phyloP scores from a whole-genome alignment of 2,888 invertebrate species.

The Polylopha cassiicola region DNA sequence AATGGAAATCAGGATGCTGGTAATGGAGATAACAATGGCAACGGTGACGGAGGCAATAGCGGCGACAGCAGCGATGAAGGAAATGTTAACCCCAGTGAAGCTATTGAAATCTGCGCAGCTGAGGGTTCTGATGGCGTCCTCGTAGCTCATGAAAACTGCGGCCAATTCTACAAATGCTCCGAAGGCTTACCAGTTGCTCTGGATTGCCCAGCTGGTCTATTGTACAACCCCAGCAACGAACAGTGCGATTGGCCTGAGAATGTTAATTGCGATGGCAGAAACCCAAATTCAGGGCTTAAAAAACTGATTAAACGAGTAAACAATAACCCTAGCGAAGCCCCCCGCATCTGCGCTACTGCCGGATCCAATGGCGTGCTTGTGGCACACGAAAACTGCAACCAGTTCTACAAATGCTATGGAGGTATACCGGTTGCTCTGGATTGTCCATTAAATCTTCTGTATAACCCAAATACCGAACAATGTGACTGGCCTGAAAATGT shows the following conservation, averaged over 20 bases:
- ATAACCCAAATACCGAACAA: conserved; percentile 29
- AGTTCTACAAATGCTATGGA: conserved; percentile 35
- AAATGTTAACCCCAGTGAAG: conserved; percentile 34
- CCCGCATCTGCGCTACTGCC: conserved; percentile 31
- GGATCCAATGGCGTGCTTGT: conserved; percentile 35
- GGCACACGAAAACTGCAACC: conserved; percentile 42
- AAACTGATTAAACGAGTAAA: too few relatives aligned
- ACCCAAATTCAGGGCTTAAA: too few relatives aligned
- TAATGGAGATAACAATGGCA: conserved; percentile 4
- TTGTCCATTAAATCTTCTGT: conserved; percentile 33
- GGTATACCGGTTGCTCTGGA: conserved; percentile 28
- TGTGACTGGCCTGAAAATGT: conserved; percentile 41
- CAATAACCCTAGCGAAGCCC: conserved; percentile 23
- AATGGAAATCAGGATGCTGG: conserved; percentile 23
- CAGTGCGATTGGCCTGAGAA: conserved; percentile 40
- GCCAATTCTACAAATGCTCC: conserved; percentile 41
- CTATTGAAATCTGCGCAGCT: conserved; percentile 36
- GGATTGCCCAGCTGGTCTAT: conserved; percentile 32
- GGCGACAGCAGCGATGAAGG: conserved; percentile 22
- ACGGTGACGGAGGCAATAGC: neutral
- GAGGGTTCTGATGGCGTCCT: conserved; percentile 34
- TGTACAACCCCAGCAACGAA: conserved; percentile 34
- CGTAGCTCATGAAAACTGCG: conserved; percentile 42
- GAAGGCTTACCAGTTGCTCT: conserved; percentile 32
- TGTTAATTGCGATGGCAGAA: conserved; percentile 40